Evolutionary conservation across 2,113 vertebrate genomes (phyloP).

Genomic region (Sorex fumeus): DNA sequence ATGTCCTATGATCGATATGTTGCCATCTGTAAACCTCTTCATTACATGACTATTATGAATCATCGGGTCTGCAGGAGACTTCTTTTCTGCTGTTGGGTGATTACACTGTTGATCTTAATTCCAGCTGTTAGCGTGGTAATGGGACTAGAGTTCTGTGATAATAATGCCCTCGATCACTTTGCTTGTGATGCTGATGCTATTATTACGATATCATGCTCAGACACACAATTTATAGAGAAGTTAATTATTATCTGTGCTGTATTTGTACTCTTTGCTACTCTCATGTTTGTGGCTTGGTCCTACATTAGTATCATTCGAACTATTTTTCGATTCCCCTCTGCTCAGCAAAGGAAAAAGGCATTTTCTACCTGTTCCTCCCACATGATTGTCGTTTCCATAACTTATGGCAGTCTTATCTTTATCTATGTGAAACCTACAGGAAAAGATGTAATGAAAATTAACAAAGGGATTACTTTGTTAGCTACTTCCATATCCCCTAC

Average conservation of each 20-base stretch:
- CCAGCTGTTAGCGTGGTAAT: not conserved
- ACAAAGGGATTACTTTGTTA: not conserved
- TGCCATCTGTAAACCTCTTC: conserved; percentile 40
- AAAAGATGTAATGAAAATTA: conserved; percentile 21
- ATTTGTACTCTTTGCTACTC: not conserved
- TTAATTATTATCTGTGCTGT: not conserved
- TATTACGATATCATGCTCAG: conserved; percentile 15
- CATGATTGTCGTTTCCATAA: conserved; percentile 59
- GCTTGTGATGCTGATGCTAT: not conserved
- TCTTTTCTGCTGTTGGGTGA: conserved; percentile 4
- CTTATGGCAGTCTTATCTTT: conserved; percentile 53
- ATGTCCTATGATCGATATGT: conserved; percentile 48
- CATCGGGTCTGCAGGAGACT: not conserved
- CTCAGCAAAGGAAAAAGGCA: conserved; percentile 24
- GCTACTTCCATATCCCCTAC: not conserved
- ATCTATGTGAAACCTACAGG: conserved; percentile 50
- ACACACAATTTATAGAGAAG: not conserved
- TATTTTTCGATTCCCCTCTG: conserved; percentile 29
- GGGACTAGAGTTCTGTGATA: conserved; percentile 38
- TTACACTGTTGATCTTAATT: conserved; percentile 23
- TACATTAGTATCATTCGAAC: conserved; percentile 57
- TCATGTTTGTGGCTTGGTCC: conserved; percentile 23
- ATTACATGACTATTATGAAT: conserved; percentile 49
- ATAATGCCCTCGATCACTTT: conserved; percentile 31
- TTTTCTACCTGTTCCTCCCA: conserved; percentile 73